These are phyloP conservation scores for Tiliqua scincoides DNA, from an alignment of 2,113 vertebrate species.

Conservation along the genomic window DNA sequence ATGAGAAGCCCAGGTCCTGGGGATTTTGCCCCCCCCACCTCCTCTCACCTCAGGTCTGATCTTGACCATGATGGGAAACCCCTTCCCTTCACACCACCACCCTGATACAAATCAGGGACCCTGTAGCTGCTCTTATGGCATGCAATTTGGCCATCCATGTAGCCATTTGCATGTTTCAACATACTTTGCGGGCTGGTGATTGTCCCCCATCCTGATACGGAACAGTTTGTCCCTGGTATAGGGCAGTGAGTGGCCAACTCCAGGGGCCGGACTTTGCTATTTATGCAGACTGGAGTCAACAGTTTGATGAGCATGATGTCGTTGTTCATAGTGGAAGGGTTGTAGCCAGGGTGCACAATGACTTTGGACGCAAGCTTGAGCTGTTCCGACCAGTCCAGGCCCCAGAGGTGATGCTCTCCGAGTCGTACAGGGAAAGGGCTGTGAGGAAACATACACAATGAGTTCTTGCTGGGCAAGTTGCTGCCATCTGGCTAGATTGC, in stretches of 20 bases:
- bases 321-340: slow-evolving; percentile 74
- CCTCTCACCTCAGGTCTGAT: no score
- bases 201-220: slow-evolving; percentile 81
- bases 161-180: not conserved
- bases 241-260: slow-evolving; percentile 78
- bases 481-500: no score
- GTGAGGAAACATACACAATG: not conserved
- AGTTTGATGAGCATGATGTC: slow-evolving; percentile 84
- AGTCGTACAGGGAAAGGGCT: slow-evolving; percentile 47
- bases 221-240: slow-evolving; percentile 68
- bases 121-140: no score
- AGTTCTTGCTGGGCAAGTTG: not conserved
- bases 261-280: slow-evolving; percentile 73
- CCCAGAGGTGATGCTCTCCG: slow-evolving; percentile 62
- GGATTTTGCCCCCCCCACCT: no score
- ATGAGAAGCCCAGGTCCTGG: no score
- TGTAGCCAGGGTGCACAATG: slow-evolving; percentile 74
- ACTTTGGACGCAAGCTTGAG: slow-evolving; percentile 73
- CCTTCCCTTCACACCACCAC: no score
- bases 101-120: no score
- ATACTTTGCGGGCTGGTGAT: slow-evolving; percentile 41
- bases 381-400: slow-evolving; percentile 81
- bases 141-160: no score
- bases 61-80: no score
- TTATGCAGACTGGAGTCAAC: slow-evolving; percentile 66